Evolutionary conservation across 2,797 vertebrate species (phyloP).

Genomic region (Cuniculus paca): DNA sequence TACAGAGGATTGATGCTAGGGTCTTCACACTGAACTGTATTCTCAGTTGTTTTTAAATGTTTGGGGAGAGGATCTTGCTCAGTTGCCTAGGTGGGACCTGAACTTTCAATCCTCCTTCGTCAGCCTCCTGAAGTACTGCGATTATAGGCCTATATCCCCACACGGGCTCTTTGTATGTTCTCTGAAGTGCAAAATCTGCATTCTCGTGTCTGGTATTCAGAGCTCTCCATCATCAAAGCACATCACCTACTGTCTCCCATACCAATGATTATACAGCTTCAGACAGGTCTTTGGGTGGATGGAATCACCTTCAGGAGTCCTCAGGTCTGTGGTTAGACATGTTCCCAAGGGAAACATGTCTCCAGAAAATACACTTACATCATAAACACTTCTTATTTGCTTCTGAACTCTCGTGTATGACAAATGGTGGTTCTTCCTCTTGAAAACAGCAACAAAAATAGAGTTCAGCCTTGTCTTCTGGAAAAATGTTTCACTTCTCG

Average conservation of each 20-base stretch:
- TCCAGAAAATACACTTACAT: neutral
- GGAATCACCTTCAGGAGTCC: neutral
- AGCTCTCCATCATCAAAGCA: neutral
- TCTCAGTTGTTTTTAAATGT: neutral
- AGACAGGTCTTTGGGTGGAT: accelerated
- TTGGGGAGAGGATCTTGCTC: neutral
- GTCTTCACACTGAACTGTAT: neutral
- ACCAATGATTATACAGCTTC: neutral
- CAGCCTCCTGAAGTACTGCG: neutral
- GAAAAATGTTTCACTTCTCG: neutral
- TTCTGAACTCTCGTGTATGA: neutral
- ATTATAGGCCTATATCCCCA: neutral
- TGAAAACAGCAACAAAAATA: neutral
- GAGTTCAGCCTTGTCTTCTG: neutral
- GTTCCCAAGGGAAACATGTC: neutral
- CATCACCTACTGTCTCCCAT: neutral
- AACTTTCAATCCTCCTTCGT: neutral
- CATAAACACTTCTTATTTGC: neutral
- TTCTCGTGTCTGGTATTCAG: neutral
- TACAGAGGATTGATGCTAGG: neutral
- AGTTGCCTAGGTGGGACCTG: neutral
- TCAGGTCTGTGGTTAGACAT: neutral
- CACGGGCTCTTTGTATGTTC: neutral
- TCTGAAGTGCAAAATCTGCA: neutral
- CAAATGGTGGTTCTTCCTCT: neutral